Conservation (phyloP, 1,140 invertebrate species). For the Aphidius gifuensis region DNA sequence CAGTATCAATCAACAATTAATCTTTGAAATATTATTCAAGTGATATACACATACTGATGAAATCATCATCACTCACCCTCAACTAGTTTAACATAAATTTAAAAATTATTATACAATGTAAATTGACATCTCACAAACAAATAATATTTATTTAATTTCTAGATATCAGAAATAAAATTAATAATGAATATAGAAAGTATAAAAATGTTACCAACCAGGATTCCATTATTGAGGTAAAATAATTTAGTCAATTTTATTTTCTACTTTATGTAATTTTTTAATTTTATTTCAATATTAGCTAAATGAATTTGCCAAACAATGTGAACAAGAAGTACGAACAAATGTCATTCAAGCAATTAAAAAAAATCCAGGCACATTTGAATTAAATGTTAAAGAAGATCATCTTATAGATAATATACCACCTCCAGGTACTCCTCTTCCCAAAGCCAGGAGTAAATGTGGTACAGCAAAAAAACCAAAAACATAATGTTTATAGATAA, state of each 20-base stretch:
- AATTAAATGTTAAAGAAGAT: slow-evolving; percentile 15
- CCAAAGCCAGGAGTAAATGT: slow-evolving; percentile 12
- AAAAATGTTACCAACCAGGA: slow-evolving; percentile 56
- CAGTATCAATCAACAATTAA: neutral
- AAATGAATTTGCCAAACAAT: slow-evolving; percentile 60
- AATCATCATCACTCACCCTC: slow-evolving; percentile 15
- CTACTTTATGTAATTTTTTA: slow-evolving; percentile 12
- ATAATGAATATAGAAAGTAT: slow-evolving; percentile 65
- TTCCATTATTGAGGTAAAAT: slow-evolving; percentile 58
- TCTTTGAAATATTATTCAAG: slow-evolving; percentile 5
- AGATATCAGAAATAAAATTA: slow-evolving; percentile 61
- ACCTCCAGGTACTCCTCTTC: slow-evolving; percentile 14
- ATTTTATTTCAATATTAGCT: slow-evolving; percentile 53
- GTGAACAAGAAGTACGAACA: slow-evolving; percentile 64
- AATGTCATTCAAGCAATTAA: slow-evolving; percentile 64
- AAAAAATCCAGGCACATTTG: slow-evolving; percentile 60
- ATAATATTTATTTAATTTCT: slow-evolving; percentile 24
- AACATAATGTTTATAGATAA: slow-evolving; percentile 12
- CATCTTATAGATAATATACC: slow-evolving; percentile 20
- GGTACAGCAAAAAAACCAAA: slow-evolving; percentile 1
- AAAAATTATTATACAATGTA: slow-evolving; percentile 3
- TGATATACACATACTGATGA: slow-evolving; percentile 15
- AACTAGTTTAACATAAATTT: neutral
- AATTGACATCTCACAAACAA: slow-evolving; percentile 11
- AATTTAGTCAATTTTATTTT: slow-evolving; percentile 21